A percentile compares a stretch with the other conserved stretches of the same genome.
Conservation (phyloP, 1,140 invertebrate species). For the Cardiocondyla obscurior region DNA sequence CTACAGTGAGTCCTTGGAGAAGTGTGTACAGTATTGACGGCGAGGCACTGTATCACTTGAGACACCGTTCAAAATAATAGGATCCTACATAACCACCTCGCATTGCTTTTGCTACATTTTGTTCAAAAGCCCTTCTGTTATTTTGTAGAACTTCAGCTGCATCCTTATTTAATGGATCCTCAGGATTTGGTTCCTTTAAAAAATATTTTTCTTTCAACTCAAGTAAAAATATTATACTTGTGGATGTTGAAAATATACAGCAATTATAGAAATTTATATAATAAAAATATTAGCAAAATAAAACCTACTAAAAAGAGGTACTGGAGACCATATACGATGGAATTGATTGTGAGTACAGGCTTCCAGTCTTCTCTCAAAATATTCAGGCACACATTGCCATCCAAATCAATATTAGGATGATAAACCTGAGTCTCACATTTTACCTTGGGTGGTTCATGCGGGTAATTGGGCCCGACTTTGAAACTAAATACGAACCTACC, state of each 20-base stretch:
- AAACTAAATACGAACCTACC: slow-evolving; percentile 98
- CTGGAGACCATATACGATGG: slow-evolving; percentile 98
- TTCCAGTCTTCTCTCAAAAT: slow-evolving; percentile 99
- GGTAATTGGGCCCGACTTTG: slow-evolving; percentile 98
- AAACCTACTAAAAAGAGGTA: slow-evolving; percentile 96
- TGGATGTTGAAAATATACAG: neutral
- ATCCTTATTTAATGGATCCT: slow-evolving; percentile 99
- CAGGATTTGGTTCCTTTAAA: slow-evolving; percentile 97
- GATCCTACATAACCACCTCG: slow-evolving; percentile 96
- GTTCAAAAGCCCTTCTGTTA: slow-evolving; percentile 97
- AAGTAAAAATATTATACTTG: neutral
- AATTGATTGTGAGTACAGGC: slow-evolving; percentile 98
- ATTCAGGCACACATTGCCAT: slow-evolving; percentile 97
- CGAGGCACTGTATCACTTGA: slow-evolving; percentile 91
- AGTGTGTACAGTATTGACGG: slow-evolving; percentile 62
- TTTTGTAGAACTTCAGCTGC: slow-evolving; percentile 98
- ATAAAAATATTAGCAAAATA: neutral
- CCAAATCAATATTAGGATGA: slow-evolving; percentile 97
- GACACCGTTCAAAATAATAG: slow-evolving; percentile 97
- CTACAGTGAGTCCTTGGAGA: slow-evolving; percentile 69
- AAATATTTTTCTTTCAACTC: slow-evolving; percentile 8
- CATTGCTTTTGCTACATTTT: slow-evolving; percentile 98
- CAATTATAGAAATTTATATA: no score
- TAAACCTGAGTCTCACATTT: slow-evolving; percentile 97
- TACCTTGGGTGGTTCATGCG: slow-evolving; percentile 97